Evolutionary conservation across 2,797 vertebrate genomes (phyloP).

Genomic region (Silurus lanzhouensis): DNA sequence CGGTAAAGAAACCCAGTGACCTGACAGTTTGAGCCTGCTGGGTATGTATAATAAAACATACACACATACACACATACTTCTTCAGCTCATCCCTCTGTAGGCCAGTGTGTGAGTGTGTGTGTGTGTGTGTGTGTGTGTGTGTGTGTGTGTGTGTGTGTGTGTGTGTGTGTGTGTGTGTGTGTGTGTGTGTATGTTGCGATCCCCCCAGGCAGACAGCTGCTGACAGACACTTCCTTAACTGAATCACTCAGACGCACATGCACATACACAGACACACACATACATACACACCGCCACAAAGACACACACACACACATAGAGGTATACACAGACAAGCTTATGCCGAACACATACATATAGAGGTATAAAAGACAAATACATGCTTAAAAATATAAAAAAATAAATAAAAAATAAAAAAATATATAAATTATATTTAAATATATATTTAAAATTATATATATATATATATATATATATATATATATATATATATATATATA

Average conservation of each 20-base stretch:
- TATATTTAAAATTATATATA: too few species aligned
- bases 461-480: too few species aligned
- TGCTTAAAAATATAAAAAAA: too few species aligned
- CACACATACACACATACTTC: slow-evolving; percentile 8
- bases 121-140: slow-evolving; percentile 5
- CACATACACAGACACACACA: not conserved
- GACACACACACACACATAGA: not conserved
- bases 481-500: too few species aligned
- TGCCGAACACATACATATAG: slow-evolving; percentile 54
- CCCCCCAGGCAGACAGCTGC: slow-evolving; percentile 55
- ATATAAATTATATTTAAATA: not conserved
- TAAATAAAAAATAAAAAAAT: too few species aligned
- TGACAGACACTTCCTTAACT: slow-evolving; percentile 50
- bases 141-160: not conserved
- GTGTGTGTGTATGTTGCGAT: slow-evolving; percentile 41
- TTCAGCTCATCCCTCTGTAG: not conserved
- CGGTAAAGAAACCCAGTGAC: slow-evolving; percentile 48
- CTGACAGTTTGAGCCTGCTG: slow-evolving; percentile 51
- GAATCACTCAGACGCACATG: slow-evolving; percentile 42
- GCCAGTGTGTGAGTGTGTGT: not conserved
- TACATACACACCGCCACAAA: not conserved
- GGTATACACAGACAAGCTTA: not conserved
- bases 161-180: slow-evolving; percentile 3
- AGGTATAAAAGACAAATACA: not conserved
- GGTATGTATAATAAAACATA: slow-evolving; percentile 39